These are phyloP conservation scores for Spialia ferax DNA, from an alignment of 2,888 invertebrate genomes.

Conservation along the genomic window DNA sequence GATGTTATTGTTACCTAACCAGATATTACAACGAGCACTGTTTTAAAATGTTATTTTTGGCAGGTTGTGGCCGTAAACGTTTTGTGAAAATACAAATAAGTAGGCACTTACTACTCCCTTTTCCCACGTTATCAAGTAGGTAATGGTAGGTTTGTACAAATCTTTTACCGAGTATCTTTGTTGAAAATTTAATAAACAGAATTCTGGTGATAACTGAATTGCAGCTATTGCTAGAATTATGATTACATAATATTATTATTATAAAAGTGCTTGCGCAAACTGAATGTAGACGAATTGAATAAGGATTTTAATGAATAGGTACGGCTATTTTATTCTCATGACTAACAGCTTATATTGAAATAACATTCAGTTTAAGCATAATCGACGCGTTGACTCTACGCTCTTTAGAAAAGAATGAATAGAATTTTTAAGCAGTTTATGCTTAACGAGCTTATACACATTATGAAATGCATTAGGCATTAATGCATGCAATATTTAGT, in stretches of 20 bases:
- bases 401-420: conserved; percentile 4
- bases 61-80: background rate
- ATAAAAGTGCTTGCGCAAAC: conserved; percentile 21
- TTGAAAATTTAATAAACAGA: conserved; percentile 23
- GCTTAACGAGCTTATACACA: background rate
- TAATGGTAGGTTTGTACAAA: conserved; percentile 12
- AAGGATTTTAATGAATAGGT: conserved; percentile 36
- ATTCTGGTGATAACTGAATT: conserved; percentile 16
- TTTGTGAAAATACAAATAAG: conserved; percentile 23
- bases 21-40: conserved; percentile 1
- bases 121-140: conserved; percentile 16
- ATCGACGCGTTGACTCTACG: conserved; percentile 17
- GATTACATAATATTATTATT: conserved; percentile 26
- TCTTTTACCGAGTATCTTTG: conserved; percentile 3
- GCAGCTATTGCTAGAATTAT: conserved; percentile 23
- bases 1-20: conserved; percentile 63
- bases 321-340: conserved; percentile 21
- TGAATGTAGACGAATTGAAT: conserved; percentile 31
- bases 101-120: too few relatives aligned
- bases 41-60: conserved; percentile 13
- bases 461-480: conserved; percentile 3
- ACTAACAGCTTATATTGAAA: conserved; percentile 10
- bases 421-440: background rate
- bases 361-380: conserved; percentile 19
- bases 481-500: too few relatives aligned